Conservation (phyloP, 2,113 vertebrate genomes). For the Campylomormyrus numenius region DNA sequence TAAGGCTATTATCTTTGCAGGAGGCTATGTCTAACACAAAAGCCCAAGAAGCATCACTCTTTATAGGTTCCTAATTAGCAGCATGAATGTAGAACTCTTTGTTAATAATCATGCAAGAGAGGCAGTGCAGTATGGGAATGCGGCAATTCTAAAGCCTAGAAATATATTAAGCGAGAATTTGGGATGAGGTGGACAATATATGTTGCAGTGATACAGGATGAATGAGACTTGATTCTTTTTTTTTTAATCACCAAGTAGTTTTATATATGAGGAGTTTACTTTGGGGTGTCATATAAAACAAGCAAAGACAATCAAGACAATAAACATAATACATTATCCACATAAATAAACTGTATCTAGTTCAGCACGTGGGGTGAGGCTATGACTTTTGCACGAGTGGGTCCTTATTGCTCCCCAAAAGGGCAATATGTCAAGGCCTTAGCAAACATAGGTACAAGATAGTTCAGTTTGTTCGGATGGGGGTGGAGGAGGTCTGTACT, state of each 20-base stretch:
- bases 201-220: neutral
- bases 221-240: neutral
- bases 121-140: neutral
- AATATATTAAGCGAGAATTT: neutral
- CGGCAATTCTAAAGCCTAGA: neutral
- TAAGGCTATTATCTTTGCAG: neutral
- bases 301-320: neutral
- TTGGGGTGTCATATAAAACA: neutral
- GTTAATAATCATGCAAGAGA: neutral
- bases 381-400: neutral
- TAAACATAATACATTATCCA: neutral
- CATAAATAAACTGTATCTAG: neutral
- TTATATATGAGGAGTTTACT: neutral
- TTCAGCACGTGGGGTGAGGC: neutral
- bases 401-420: neutral
- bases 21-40: neutral
- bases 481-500: neutral
- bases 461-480: neutral
- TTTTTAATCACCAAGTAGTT: neutral
- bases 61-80: neutral
- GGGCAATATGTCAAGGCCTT: neutral
- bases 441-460: neutral
- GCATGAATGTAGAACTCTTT: neutral
- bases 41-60: neutral
- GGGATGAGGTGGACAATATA: neutral